phyloP scores from a whole-genome alignment of 2,797 vertebrate species.

The Sebastes trivittatus region DNA sequence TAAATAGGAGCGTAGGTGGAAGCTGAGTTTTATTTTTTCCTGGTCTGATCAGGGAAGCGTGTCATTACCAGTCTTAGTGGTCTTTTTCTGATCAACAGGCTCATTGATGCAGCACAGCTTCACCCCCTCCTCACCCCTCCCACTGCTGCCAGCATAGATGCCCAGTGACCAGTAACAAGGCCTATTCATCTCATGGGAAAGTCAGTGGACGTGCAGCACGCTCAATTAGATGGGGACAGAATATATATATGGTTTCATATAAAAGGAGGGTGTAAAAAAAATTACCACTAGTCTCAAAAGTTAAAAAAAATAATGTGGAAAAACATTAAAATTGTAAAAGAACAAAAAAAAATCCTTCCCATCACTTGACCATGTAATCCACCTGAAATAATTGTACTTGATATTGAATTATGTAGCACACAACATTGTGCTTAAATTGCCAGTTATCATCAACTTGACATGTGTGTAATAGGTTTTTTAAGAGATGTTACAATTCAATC shows the following conservation, averaged over 20 bases:
- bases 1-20: constrained; percentile 57
- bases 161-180: constrained; percentile 66
- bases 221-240: constrained; percentile 24
- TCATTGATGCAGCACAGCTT: constrained; percentile 73
- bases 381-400: background rate
- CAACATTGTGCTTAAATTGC: background rate
- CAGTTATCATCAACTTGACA: background rate
- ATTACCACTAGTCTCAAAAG: background rate
- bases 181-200: constrained; percentile 67
- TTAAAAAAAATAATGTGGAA: background rate
- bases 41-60: constrained; percentile 64
- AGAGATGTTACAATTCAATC: background rate
- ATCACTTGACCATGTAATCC: background rate
- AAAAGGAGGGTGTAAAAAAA: background rate
- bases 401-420: background rate
- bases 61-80: constrained; percentile 72
- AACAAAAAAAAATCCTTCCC: background rate
- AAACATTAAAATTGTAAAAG: background rate
- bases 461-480: background rate
- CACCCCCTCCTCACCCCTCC: background rate
- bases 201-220: constrained; percentile 33
- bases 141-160: constrained; percentile 57
- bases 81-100: constrained; percentile 77
- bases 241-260: background rate
- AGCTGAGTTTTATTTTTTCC: constrained; percentile 48